Conservation (phyloP, 2,797 vertebrate genomes). For the Yasuhikotakia modesta region DNA sequence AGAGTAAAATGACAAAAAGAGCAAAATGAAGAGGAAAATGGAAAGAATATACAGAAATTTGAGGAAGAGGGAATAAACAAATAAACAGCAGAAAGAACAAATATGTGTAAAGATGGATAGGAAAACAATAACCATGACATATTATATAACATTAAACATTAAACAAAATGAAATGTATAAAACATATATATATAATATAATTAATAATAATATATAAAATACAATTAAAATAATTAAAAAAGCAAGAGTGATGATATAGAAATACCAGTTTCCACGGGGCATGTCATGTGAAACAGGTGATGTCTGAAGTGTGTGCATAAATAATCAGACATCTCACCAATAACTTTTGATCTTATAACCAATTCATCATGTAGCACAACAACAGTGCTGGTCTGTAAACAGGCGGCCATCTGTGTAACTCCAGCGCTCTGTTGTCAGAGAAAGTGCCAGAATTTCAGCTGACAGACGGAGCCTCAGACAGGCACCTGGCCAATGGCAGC, state of each 20-base stretch:
- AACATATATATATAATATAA: too few species aligned
- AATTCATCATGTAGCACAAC: conserved; percentile 39
- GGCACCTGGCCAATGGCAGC: conserved; percentile 19
- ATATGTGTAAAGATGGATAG: conserved; percentile 16
- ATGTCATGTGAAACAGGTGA: too few species aligned
- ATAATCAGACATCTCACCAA: conserved; percentile 16
- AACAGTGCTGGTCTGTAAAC: conserved; percentile 21
- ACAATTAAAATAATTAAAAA: too few species aligned
- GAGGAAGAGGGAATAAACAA: conserved; percentile 5
- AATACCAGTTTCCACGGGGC: too few species aligned
- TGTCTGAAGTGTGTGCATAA: neutral
- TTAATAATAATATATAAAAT: too few species aligned
- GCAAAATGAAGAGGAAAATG: conserved; percentile 13
- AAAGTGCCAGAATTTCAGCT: neutral
- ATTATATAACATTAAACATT: too few species aligned
- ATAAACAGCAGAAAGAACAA: too few species aligned
- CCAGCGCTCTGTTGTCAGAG: neutral
- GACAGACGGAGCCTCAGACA: conserved; percentile 22
- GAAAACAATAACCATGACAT: neutral
- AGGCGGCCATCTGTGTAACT: conserved; percentile 37
- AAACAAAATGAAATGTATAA: too few species aligned
- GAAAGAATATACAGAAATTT: conserved; percentile 3
- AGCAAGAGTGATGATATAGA: too few species aligned
- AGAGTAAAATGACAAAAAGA: neutral
- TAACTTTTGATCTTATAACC: conserved; percentile 40